These are phyloP conservation scores for Labeo calbasu DNA, from an alignment of 2,797 vertebrate genomes.

Conservation along the genomic window DNA sequence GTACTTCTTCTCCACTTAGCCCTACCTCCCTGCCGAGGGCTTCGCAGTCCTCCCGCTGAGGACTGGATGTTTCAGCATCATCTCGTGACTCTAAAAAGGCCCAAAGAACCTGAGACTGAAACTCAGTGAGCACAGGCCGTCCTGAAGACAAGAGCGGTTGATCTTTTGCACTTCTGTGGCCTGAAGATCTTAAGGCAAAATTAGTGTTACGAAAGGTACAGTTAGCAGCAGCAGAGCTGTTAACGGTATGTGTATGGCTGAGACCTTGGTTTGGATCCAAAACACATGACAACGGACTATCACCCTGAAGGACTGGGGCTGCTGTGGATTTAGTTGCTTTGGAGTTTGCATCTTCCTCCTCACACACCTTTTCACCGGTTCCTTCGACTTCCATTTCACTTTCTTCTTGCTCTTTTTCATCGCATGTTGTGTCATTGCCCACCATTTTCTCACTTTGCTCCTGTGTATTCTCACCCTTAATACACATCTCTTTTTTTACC, in stretches of 20 bases:
- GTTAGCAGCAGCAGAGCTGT: conserved; percentile 73
- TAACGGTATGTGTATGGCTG: conserved; percentile 72
- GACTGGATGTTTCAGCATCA: conserved; percentile 78
- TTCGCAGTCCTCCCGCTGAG: conserved; percentile 81
- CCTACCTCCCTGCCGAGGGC: conserved; percentile 80
- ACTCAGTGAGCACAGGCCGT: conserved; percentile 76
- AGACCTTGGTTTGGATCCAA: conserved; percentile 74
- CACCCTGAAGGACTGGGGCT: conserved; percentile 68
- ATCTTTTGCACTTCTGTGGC: conserved; percentile 63
- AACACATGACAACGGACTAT: conserved; percentile 70
- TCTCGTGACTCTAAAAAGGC: conserved; percentile 82
- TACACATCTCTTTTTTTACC: conserved; percentile 26
- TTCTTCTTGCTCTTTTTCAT: conserved; percentile 62
- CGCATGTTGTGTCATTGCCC: conserved; percentile 56
- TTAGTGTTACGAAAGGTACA: conserved; percentile 66
- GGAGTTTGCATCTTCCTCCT: conserved; percentile 63
- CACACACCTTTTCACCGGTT: conserved; percentile 64
- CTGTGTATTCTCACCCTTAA: conserved; percentile 59
- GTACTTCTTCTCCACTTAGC: conserved; percentile 77
- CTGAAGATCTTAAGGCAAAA: conserved; percentile 71
- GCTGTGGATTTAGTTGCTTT: conserved; percentile 69
- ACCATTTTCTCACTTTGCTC: conserved; percentile 65
- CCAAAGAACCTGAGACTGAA: conserved; percentile 82
- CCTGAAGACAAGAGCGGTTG: conserved; percentile 58
- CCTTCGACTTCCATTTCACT: conserved; percentile 67